phyloP scores from a whole-genome alignment of 1,140 invertebrate species.

The Stenopsyche tienmushanensis region DNA sequence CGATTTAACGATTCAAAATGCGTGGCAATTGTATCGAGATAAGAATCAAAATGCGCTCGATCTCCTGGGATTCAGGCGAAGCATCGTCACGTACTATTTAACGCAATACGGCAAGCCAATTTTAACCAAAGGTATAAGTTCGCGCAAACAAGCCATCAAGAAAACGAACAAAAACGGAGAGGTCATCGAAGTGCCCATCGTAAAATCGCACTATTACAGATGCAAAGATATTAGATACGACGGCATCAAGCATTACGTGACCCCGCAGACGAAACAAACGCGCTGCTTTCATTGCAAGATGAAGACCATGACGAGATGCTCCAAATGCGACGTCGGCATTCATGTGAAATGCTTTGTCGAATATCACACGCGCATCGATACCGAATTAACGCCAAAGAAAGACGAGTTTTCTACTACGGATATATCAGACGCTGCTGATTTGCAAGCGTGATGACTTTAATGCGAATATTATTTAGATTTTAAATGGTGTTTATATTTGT shows the following conservation, averaged over 20 bases:
- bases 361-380: conserved; percentile 28
- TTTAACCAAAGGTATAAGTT: conserved; percentile 11
- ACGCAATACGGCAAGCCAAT: conserved; percentile 31
- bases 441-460: no score
- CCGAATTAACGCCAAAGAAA: no score
- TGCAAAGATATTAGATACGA: conserved; percentile 38
- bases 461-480: no score
- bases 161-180: conserved; percentile 3
- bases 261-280: conserved; percentile 40
- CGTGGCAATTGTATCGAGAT: conserved; percentile 34
- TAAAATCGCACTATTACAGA: conserved; percentile 18
- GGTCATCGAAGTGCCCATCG: background rate
- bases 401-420: no score
- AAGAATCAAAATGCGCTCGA: conserved; percentile 29
- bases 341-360: conserved; percentile 40
- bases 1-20: conserved; percentile 35
- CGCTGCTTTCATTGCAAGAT: conserved; percentile 38
- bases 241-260: conserved; percentile 38
- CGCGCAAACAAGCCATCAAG: conserved; percentile 7
- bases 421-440: no score
- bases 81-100: conserved; percentile 34
- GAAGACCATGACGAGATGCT: conserved; percentile 37
- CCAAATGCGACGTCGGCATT: conserved; percentile 39
- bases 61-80: conserved; percentile 36
- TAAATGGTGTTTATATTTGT: no score